phyloP scores from a whole-genome alignment of 2,888 invertebrate genomes.

The Acronicta alni region DNA sequence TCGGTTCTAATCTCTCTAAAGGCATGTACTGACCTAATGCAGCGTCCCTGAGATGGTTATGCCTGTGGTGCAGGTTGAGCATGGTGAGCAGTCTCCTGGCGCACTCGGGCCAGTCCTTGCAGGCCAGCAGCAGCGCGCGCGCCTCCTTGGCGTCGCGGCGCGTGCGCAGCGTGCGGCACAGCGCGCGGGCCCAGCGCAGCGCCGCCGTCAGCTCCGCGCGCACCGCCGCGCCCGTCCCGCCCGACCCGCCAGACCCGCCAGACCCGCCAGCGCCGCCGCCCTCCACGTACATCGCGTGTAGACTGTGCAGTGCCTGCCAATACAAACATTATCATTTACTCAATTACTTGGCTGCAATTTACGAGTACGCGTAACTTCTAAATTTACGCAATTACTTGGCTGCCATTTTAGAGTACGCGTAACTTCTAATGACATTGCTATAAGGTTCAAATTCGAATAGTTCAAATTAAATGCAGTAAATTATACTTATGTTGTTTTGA shows the following conservation, averaged over 20 bases:
- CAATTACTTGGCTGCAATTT: too few relatives aligned
- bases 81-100: slow-evolving; percentile 95
- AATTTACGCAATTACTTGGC: too few relatives aligned
- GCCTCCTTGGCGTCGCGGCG: slow-evolving; percentile 92
- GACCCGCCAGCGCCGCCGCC: slow-evolving; percentile 93
- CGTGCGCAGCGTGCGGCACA: slow-evolving; percentile 92
- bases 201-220: slow-evolving; percentile 96
- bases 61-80: slow-evolving; percentile 95
- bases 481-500: too few relatives aligned
- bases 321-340: neutral
- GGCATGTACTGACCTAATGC: slow-evolving; percentile 91
- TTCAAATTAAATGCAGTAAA: too few relatives aligned
- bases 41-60: slow-evolving; percentile 94
- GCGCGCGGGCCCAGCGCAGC: slow-evolving; percentile 93
- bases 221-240: slow-evolving; percentile 91
- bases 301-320: slow-evolving; percentile 94
- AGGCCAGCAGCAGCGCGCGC: slow-evolving; percentile 90
- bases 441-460: too few relatives aligned
- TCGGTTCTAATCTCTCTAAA: too few relatives aligned
- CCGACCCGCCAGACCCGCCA: too few relatives aligned
- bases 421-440: too few relatives aligned
- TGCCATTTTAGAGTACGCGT: too few relatives aligned
- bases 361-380: too few relatives aligned
- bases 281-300: slow-evolving; percentile 98
- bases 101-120: slow-evolving; percentile 96